Evolutionary conservation across 1,140 invertebrate species (phyloP).

Genomic region (Acyrthosiphon pisum): DNA sequence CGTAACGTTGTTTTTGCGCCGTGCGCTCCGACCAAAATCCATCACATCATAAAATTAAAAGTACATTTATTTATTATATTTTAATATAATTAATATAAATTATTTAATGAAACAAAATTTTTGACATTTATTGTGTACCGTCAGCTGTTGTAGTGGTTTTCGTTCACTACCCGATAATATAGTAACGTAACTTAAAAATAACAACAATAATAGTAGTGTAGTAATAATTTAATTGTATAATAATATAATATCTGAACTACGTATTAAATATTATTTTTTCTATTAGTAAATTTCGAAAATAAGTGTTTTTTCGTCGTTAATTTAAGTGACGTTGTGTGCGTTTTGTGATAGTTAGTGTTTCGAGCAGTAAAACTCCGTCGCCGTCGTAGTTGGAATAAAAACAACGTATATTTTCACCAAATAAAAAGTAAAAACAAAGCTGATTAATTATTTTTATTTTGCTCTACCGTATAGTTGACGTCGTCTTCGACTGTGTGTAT

Average conservation of each 20-base stretch:
- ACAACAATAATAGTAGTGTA: conserved; percentile 1
- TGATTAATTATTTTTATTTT: background rate
- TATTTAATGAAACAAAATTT: background rate
- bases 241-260: background rate
- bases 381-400: background rate
- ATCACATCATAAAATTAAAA: conserved; percentile 2
- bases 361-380: background rate
- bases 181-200: background rate
- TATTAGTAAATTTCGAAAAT: background rate
- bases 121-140: background rate
- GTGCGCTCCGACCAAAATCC: conserved; percentile 55
- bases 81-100: background rate
- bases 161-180: background rate
- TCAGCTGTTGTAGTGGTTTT: background rate
- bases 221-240: background rate
- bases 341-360: conserved; percentile 23
- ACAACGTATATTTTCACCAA: background rate
- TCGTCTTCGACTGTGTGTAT: background rate
- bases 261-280: background rate
- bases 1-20: conserved; percentile 56
- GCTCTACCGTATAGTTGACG: background rate
- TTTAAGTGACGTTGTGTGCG: conserved; percentile 1
- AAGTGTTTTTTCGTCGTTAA: background rate
- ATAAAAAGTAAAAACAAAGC: background rate
- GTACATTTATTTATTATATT: conserved; percentile 25